These are phyloP conservation scores for Cistogaster globosa DNA, from an alignment of 2,888 invertebrate species.

Conservation along the genomic window DNA sequence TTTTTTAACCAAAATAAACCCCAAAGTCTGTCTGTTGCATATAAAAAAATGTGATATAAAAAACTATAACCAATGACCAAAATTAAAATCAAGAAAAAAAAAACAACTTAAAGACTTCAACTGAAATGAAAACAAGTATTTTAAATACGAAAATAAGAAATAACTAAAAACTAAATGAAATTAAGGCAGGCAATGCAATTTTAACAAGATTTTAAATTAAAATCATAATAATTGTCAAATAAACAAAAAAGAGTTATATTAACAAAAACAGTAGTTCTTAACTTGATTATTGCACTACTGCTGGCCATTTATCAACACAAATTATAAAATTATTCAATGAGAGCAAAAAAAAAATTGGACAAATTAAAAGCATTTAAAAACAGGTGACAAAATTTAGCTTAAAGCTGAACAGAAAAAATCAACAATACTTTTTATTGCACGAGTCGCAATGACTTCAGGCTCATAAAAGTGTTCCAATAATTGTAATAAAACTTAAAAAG, in stretches of 20 bases:
- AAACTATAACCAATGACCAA: conserved; percentile 61
- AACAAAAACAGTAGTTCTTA: conserved; percentile 49
- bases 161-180: conserved; percentile 71
- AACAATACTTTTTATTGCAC: background rate
- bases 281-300: conserved; percentile 38
- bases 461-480: conserved; percentile 22
- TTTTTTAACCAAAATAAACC: conserved; percentile 48
- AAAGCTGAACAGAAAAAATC: conserved; percentile 8
- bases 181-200: conserved; percentile 68
- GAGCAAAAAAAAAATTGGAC: conserved; percentile 26
- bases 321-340: conserved; percentile 22
- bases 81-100: conserved; percentile 74
- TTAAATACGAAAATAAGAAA: conserved; percentile 48
- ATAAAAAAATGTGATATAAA: conserved; percentile 54
- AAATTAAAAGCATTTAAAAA: conserved; percentile 44
- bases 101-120: conserved; percentile 49
- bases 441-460: conserved; percentile 5
- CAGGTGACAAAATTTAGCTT: conserved; percentile 50
- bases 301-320: conserved; percentile 40
- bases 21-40: background rate
- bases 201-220: conserved; percentile 54
- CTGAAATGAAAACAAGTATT: conserved; percentile 57
- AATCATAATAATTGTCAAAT: conserved; percentile 39
- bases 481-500: conserved; percentile 60
- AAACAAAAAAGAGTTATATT: background rate